A percentile compares a stretch with the other conserved stretches of the same genome.
Conservation (phyloP, 1,140 invertebrate genomes). For the Leptestheria dahalacensis region DNA sequence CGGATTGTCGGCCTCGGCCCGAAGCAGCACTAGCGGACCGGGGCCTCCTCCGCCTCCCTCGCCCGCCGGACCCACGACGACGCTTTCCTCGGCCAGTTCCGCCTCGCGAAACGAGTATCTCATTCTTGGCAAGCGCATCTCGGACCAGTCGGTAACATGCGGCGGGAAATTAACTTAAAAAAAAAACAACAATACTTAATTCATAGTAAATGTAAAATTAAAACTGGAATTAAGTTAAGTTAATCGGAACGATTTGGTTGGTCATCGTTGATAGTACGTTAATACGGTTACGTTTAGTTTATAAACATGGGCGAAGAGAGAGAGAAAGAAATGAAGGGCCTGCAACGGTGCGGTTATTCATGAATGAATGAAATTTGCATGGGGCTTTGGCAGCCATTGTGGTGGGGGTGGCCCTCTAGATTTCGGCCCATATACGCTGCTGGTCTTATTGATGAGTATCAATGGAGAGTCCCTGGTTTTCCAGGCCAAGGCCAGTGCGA, state of each 20-base stretch:
- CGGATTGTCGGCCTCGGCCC: not conserved
- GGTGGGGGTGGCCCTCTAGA: not conserved
- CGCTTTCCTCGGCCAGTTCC: constrained; percentile 4
- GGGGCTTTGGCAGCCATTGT: not conserved
- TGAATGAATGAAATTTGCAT: not conserved
- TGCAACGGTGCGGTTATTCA: no score
- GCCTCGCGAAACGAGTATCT: constrained; percentile 53
- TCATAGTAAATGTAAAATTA: not conserved
- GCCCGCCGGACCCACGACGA: constrained; percentile 7
- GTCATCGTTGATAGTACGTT: no score
- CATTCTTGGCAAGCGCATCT: constrained; percentile 79
- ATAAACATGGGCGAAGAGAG: no score
- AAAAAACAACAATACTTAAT: not conserved
- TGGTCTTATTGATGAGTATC: no score
- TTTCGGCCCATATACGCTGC: not conserved
- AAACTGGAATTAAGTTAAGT: no score
- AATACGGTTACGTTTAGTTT: no score
- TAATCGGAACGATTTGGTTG: no score
- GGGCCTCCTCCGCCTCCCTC: constrained; percentile 23
- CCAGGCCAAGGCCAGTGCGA: not conserved
- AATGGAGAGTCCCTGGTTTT: not conserved
- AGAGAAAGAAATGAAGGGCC: no score
- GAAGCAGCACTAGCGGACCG: constrained; percentile 10
- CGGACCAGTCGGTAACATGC: constrained; percentile 67
- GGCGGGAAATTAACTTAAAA: not conserved